phyloP scores from a whole-genome alignment of 2,113 vertebrate genomes.

The Lontra canadensis region DNA sequence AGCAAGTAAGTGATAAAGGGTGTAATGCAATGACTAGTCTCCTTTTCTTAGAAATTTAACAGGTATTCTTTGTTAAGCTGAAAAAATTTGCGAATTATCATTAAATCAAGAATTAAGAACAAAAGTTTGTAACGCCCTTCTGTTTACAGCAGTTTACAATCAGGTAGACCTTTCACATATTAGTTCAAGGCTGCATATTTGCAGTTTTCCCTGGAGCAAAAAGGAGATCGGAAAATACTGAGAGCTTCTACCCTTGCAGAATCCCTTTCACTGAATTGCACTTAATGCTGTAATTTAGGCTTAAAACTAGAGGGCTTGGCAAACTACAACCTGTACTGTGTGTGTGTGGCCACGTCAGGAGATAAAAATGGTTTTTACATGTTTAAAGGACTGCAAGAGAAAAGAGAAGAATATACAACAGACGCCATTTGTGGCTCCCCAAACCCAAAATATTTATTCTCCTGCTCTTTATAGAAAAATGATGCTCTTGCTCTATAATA shows the following conservation, averaged over 20 bases:
- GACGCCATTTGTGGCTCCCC: neutral
- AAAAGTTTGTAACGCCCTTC: neutral
- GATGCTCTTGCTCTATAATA: neutral
- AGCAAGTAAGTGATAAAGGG: neutral
- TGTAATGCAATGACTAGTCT: neutral
- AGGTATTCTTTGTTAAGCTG: slow-evolving; percentile 23
- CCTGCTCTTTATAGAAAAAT: neutral
- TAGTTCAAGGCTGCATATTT: neutral
- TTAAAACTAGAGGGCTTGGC: neutral
- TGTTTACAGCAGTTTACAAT: slow-evolving; percentile 25
- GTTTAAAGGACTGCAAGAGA: neutral
- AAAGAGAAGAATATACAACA: neutral
- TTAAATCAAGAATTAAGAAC: neutral
- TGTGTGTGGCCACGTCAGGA: neutral
- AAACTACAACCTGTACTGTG: neutral
- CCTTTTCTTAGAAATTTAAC: slow-evolving; percentile 13
- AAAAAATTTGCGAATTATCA: neutral
- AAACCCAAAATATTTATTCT: neutral
- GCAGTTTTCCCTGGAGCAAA: neutral
- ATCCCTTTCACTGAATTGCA: neutral
- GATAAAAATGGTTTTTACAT: neutral
- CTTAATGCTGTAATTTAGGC: neutral
- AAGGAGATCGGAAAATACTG: neutral
- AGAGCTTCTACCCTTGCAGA: neutral
- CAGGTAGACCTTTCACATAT: neutral